Evolutionary conservation across 2,888 invertebrate genomes (phyloP).

Genomic region (Phyto melanocephala): DNA sequence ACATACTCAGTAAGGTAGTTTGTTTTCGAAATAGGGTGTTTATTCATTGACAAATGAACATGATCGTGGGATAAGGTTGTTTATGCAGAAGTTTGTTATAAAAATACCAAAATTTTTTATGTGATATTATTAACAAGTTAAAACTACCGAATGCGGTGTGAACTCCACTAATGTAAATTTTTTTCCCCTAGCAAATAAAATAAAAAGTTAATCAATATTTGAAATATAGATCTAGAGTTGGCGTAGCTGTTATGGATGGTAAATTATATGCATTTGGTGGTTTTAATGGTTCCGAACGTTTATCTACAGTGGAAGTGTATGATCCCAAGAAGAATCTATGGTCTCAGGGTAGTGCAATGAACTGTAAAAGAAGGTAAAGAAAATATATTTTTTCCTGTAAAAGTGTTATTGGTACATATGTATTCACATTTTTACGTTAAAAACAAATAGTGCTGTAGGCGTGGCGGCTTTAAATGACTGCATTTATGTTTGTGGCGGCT

Average conservation of each 20-base stretch:
- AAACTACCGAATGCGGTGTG: no score
- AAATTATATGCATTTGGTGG: conserved; percentile 90
- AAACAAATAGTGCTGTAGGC: conserved; percentile 84
- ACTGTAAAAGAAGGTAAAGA: conserved; percentile 86
- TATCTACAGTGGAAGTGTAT: conserved; percentile 91
- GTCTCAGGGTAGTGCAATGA: conserved; percentile 89
- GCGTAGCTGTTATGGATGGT: conserved; percentile 90
- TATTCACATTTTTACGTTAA: neutral
- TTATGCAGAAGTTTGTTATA: no score
- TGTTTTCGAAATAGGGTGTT: no score
- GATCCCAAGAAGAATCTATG: conserved; percentile 86
- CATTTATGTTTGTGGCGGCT: conserved; percentile 91
- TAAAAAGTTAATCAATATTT: neutral
- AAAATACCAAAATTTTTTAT: no score
- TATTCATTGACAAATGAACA: no score
- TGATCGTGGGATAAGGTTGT: no score
- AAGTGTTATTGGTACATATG: neutral
- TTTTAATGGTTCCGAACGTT: conserved; percentile 89
- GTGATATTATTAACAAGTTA: no score
- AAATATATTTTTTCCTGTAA: conserved; percentile 38
- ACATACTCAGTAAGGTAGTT: no score
- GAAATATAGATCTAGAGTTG: conserved; percentile 84
- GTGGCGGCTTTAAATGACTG: conserved; percentile 88
- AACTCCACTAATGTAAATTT: no score
- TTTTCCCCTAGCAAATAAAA: neutral